phyloP scores from a whole-genome alignment of 2,113 vertebrate species.

The Tautogolabrus adspersus region DNA sequence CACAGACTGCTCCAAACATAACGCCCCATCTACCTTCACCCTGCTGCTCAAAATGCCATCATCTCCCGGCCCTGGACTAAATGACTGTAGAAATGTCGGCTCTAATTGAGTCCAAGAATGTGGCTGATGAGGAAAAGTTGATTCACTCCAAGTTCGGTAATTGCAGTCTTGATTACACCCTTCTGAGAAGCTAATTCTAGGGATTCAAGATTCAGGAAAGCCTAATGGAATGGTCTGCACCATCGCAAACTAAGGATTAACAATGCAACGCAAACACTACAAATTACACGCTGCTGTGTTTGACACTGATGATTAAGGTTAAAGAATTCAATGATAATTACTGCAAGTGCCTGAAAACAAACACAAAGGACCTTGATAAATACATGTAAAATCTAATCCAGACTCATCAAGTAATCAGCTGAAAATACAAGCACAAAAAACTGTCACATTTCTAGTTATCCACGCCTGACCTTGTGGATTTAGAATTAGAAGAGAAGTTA shows the following conservation, averaged over 20 bases:
- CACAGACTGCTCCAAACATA: constrained; percentile 64
- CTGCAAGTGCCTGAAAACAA: constrained; percentile 52
- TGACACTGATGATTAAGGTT: constrained; percentile 70
- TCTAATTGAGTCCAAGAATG: constrained; percentile 71
- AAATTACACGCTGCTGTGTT: constrained; percentile 52
- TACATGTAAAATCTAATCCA: constrained; percentile 35
- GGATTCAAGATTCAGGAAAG: constrained; percentile 44
- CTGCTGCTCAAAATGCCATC: constrained; percentile 53
- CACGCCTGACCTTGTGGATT: constrained; percentile 7
- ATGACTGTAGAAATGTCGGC: constrained; percentile 51
- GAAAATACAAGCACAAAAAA: not conserved
- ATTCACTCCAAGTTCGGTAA: constrained; percentile 63
- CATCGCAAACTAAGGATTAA: constrained; percentile 32
- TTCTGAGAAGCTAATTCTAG: constrained; percentile 60
- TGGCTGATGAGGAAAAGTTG: constrained; percentile 66
- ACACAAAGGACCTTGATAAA: constrained; percentile 60
- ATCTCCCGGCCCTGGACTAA: constrained; percentile 55
- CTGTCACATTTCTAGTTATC: constrained; percentile 9
- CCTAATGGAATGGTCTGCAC: constrained; percentile 42
- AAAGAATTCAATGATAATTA: constrained; percentile 66
- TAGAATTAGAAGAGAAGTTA: constrained; percentile 16
- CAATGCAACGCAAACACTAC: constrained; percentile 48
- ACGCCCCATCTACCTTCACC: constrained; percentile 63
- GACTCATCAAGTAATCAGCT: constrained; percentile 56
- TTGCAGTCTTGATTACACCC: constrained; percentile 75